Evolutionary conservation across 1,140 invertebrate species (phyloP).

Genomic region (Euglossa dilemma): DNA sequence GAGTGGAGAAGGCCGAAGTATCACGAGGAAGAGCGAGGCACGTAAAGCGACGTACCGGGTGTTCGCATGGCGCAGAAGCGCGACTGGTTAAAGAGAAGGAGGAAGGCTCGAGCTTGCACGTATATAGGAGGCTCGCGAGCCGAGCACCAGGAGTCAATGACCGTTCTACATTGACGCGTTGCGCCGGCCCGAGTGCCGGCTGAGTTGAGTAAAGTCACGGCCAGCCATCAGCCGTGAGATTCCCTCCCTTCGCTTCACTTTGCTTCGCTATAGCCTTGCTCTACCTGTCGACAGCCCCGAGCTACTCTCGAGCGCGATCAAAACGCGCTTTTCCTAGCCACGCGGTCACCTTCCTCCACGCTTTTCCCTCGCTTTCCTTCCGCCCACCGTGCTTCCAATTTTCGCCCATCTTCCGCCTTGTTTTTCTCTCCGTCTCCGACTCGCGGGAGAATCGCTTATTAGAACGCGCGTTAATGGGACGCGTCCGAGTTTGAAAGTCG

Average conservation of each 20-base stretch:
- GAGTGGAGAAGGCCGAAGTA: conserved; percentile 57
- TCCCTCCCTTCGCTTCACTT: conserved; percentile 75
- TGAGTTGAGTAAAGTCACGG: conserved; percentile 82
- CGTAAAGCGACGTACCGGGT: conserved; percentile 71
- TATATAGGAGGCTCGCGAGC: conserved; percentile 67
- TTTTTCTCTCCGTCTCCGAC: no score
- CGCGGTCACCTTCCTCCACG: no score
- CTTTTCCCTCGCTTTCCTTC: not conserved
- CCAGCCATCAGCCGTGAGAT: conserved; percentile 82
- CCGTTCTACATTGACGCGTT: conserved; percentile 83
- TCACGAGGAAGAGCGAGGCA: conserved; percentile 55
- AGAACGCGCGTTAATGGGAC: no score
- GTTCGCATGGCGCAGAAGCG: conserved; percentile 56
- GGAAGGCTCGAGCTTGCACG: conserved; percentile 60
- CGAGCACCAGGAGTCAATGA: conserved; percentile 78
- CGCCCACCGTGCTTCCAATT: no score
- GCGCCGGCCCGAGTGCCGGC: conserved; percentile 78
- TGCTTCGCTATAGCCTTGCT: conserved; percentile 69
- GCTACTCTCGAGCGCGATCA: conserved; percentile 57
- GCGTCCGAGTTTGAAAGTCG: not conserved
- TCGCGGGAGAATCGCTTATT: no score
- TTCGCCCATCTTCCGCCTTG: no score
- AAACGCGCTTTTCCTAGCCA: conserved; percentile 31
- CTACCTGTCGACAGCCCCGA: conserved; percentile 69
- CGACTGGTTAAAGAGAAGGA: conserved; percentile 39